Percentiles rank a stretch among this genome's conserved stretches.
Evolutionary conservation across 2,113 vertebrate genomes (phyloP).

Genomic region (Petaurus breviceps): DNA sequence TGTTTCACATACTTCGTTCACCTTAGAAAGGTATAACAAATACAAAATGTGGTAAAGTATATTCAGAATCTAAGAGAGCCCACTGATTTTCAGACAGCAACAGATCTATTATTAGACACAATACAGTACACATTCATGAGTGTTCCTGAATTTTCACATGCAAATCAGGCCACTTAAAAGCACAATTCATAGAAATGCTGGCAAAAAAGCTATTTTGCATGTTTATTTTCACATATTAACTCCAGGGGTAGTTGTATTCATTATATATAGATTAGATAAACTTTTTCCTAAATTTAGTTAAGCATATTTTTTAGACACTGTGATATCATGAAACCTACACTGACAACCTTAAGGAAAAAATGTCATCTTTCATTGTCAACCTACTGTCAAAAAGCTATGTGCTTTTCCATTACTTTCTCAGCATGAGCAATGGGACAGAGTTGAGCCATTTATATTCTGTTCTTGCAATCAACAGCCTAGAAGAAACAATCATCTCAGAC

Average conservation of each 20-base stretch:
- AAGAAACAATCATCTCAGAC: neutral
- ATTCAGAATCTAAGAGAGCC: constrained; percentile 25
- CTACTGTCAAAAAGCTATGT: neutral
- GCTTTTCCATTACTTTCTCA: neutral
- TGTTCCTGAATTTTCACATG: constrained; percentile 26
- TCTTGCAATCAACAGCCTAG: neutral
- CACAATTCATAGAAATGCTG: constrained; percentile 22
- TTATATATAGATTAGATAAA: neutral
- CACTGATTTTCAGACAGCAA: constrained; percentile 38
- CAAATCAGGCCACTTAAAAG: constrained; percentile 45
- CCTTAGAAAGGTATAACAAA: constrained; percentile 32
- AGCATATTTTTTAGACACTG: neutral
- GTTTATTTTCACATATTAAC: constrained; percentile 36
- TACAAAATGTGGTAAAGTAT: constrained; percentile 47
- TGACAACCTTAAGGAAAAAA: constrained; percentile 25
- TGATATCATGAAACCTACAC: neutral
- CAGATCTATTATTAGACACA: constrained; percentile 44
- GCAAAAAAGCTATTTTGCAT: constrained; percentile 13
- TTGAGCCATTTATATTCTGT: neutral
- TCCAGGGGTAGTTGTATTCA: neutral
- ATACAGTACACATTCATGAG: constrained; percentile 40
- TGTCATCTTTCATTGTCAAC: neutral
- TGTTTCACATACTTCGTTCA: constrained; percentile 31
- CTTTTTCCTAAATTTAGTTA: constrained; percentile 35
- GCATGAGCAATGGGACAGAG: neutral